A percentile compares a stretch with the other conserved stretches of the same genome.
Conservation (phyloP, 1,140 invertebrate species). For the Drosophila murphyi region DNA sequence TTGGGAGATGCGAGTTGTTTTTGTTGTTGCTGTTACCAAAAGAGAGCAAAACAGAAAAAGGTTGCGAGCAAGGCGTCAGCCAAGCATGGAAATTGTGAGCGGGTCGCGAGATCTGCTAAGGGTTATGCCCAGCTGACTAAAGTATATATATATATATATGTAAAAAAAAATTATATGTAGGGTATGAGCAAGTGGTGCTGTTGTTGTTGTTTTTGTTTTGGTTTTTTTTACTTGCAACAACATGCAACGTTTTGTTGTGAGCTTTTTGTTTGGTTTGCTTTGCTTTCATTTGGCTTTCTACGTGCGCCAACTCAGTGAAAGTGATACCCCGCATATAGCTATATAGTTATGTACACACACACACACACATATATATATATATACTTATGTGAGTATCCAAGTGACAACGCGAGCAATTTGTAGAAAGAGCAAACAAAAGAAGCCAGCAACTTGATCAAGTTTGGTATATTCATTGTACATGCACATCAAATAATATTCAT, state of each 20-base stretch:
- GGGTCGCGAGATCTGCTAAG: background rate
- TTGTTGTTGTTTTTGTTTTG: slow-evolving; percentile 27
- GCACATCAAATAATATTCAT: slow-evolving; percentile 32
- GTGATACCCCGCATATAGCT: slow-evolving; percentile 61
- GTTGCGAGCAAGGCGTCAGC: slow-evolving; percentile 40
- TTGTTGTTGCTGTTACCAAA: background rate
- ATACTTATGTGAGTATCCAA: slow-evolving; percentile 33
- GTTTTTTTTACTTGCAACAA: slow-evolving; percentile 46
- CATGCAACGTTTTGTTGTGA: slow-evolving; percentile 42
- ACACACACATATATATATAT: slow-evolving; percentile 36
- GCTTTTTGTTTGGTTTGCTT: slow-evolving; percentile 48
- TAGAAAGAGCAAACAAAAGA: slow-evolving; percentile 48
- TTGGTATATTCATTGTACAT: slow-evolving; percentile 55
- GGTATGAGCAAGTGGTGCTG: slow-evolving; percentile 18
- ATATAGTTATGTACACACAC: slow-evolving; percentile 11
- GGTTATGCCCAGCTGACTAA: slow-evolving; percentile 6
- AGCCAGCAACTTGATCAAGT: slow-evolving; percentile 18
- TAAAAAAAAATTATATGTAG: slow-evolving; percentile 5
- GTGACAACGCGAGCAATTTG: slow-evolving; percentile 68
- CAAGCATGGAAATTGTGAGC: slow-evolving; percentile 41
- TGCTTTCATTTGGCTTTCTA: slow-evolving; percentile 81
- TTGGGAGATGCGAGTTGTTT: background rate
- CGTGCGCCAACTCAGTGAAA: slow-evolving; percentile 74
- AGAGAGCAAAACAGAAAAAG: slow-evolving; percentile 19
- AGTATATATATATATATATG: slow-evolving; percentile 5